Base-by-base conservation (phyloP, 2,888 invertebrate species). In the Papilio elwesi region DNA sequence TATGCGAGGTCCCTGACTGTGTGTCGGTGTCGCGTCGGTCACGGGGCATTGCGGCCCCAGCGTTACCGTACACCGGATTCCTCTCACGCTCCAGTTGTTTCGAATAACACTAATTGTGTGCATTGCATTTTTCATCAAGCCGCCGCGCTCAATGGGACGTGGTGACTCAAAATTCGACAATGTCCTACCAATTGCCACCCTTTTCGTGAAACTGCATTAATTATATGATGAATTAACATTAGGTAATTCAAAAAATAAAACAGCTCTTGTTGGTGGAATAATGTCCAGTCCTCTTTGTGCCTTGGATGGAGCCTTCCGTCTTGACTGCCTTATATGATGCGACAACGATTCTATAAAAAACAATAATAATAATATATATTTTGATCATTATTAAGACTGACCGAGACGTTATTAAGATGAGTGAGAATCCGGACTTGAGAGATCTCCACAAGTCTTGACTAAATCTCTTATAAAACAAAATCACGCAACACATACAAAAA, bases 71-170 rank as follows among this genome's bases (percentile, higher is more conserved):
- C 85, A 79, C 86, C 84, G 87, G 87, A 91, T 90, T 89, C 91
- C 87, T 92, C 92, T 91, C 92, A 93, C 92, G 93, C 92, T 92
- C 93, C 88, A 92, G 86, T 93, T 93, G 88, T 84, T 86, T 83
- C 87, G 86, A 91, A 92, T 87, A 88, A 85, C 87, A 88, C 86
- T 89, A 89, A 91, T 92, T 91, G 87, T 92, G 15, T 63, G 72
- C 68, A 81, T 87, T 90, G 86, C 87, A 86, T 89, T 89, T 88
- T 87, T 79, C 76, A 76, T 80, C 82, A 83, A 82, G 78, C 84
- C 11, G 48, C 52, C 63, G 84, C n/a, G 15, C 52, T 63, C 84
- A 84, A 86, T 88, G 85, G 85, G 76, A 80, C n/a, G 59, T 52
- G 38, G 43, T 38, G 9, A 16, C 62, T 62, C 51, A 36, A 26